These are phyloP conservation scores for Digitonthophagus gazella DNA, from an alignment of 2,888 invertebrate species.

Conservation along the genomic window DNA sequence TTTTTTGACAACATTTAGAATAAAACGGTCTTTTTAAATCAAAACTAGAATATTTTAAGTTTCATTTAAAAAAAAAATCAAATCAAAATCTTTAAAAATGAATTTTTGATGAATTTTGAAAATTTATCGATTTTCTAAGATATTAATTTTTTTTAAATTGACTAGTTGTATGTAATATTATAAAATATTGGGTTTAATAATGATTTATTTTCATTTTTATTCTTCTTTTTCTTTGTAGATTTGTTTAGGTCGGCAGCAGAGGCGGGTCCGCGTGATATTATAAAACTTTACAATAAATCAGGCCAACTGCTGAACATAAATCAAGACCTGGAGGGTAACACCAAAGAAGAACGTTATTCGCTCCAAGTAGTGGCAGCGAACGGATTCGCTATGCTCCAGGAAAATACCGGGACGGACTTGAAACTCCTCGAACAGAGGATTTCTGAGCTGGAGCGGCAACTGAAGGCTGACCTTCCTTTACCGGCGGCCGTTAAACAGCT, in stretches of 20 bases:
- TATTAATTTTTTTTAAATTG: no score
- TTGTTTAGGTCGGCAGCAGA: conserved; percentile 66
- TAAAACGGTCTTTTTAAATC: no score
- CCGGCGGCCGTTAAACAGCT: conserved; percentile 58
- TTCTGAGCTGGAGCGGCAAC: conserved; percentile 57
- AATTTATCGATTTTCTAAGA: no score
- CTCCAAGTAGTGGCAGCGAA: conserved; percentile 48
- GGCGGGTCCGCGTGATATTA: conserved; percentile 65
- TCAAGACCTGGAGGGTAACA: conserved; percentile 58
- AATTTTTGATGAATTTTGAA: no score
- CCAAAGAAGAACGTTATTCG: conserved; percentile 55
- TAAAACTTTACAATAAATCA: conserved; percentile 61
- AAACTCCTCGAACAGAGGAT: conserved; percentile 59
- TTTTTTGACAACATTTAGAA: no score
- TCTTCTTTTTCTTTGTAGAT: conserved; percentile 53
- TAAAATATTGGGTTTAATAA: no score
- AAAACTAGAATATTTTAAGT: no score
- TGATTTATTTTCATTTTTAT: no score
- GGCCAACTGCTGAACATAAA: conserved; percentile 65
- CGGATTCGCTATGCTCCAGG: conserved; percentile 50
- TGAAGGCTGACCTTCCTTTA: conserved; percentile 56
- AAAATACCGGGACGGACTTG: conserved; percentile 53
- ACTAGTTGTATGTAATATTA: no score
- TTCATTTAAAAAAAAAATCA: no score
- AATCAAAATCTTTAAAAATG: no score